phyloP scores from a whole-genome alignment of 2,888 invertebrate genomes.

The Itoplectis maculator region DNA sequence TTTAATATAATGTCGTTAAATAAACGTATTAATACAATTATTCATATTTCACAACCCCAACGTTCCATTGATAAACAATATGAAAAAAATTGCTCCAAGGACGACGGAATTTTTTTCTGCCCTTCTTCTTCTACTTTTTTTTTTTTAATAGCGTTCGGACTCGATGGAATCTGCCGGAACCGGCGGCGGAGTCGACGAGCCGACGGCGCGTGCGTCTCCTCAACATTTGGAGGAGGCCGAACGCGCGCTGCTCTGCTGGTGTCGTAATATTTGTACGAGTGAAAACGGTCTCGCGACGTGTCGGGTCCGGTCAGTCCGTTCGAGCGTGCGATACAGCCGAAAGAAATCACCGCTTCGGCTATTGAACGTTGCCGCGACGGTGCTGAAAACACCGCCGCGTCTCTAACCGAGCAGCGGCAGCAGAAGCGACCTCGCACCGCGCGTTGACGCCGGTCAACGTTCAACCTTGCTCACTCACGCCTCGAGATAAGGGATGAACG shows the following conservation, averaged over 20 bases:
- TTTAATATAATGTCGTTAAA: no score
- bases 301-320: constrained; percentile 29
- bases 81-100: no score
- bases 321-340: constrained; percentile 16
- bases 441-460: constrained; percentile 71
- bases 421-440: constrained; percentile 4
- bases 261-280: constrained; percentile 59
- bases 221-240: not conserved
- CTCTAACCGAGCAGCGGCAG: not conserved
- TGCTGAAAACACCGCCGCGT: constrained; percentile 10
- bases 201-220: not conserved
- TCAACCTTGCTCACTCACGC: constrained; percentile 64
- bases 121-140: no score
- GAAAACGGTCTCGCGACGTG: constrained; percentile 33
- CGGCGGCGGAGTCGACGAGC: not conserved
- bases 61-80: no score
- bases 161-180: not conserved
- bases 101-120: no score
- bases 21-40: no score
- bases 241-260: not conserved
- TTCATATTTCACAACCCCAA: no score
- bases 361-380: constrained; percentile 42
- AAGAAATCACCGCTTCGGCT: constrained; percentile 5
- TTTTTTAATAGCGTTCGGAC: not conserved
- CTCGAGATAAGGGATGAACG: constrained; percentile 57